Percentiles rank a stretch among this genome's conserved stretches.
phyloP scores from a whole-genome alignment of 2,797 vertebrate genomes.

The Tragopan temminckii region DNA sequence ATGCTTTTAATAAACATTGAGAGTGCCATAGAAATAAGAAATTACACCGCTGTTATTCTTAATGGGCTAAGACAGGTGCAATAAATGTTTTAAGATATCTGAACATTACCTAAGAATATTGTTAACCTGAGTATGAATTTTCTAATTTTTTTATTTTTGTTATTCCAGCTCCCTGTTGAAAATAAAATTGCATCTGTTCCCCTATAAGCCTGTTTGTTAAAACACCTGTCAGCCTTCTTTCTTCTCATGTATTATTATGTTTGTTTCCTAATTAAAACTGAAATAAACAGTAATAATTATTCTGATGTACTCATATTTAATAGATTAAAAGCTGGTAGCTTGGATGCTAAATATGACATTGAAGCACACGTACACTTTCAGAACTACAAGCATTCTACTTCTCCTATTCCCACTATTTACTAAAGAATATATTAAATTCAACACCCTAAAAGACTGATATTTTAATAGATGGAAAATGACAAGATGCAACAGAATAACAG shows the following conservation, averaged over 20 bases:
- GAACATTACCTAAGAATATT: neutral
- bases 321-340: neutral
- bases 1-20: neutral
- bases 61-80: neutral
- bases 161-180: neutral
- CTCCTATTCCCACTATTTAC: neutral
- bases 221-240: neutral
- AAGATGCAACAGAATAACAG: neutral
- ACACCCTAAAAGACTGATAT: neutral
- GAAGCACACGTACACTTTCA: neutral
- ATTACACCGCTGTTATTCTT: neutral
- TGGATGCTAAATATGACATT: neutral
- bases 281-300: neutral
- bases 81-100: neutral
- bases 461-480: neutral
- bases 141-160: neutral
- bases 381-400: neutral
- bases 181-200: neutral
- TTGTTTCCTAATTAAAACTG: slow-evolving; percentile 29
- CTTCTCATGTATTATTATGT: neutral
- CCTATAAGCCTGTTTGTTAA: neutral
- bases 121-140: neutral
- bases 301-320: neutral
- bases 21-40: neutral
- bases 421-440: neutral